Evolutionary conservation across 2,113 vertebrate genomes (phyloP).

Genomic region (Anolis sagrei): DNA sequence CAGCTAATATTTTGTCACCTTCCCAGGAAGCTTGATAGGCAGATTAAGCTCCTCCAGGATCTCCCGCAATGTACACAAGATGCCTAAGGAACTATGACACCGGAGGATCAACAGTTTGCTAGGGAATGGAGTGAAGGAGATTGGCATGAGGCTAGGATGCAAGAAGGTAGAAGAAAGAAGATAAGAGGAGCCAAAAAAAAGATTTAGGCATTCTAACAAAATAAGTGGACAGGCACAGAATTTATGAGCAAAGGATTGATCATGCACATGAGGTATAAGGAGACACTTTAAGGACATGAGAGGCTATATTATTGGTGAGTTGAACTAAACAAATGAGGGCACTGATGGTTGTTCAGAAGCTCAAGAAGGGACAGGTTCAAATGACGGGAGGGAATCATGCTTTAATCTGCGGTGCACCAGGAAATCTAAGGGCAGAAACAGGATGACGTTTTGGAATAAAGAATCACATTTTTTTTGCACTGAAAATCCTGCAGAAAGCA

Average conservation of each 20-base stretch:
- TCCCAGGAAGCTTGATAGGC: not conserved
- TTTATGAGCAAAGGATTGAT: not conserved
- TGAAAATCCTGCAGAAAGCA: too few species aligned
- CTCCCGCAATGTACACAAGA: not conserved
- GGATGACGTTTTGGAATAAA: too few species aligned
- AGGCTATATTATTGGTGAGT: not conserved
- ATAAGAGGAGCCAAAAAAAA: not conserved
- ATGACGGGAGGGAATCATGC: not conserved
- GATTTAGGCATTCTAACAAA: too few species aligned
- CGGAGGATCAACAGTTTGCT: not conserved
- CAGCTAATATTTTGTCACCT: not conserved
- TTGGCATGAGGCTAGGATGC: not conserved
- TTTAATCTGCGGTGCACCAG: not conserved
- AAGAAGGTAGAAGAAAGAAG: not conserved
- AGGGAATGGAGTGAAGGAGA: not conserved
- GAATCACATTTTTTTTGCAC: not conserved
- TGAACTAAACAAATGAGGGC: not conserved
- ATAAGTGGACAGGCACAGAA: too few species aligned
- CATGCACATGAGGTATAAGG: not conserved
- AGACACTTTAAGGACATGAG: not conserved
- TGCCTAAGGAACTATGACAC: not conserved
- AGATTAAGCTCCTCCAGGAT: not conserved
- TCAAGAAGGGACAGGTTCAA: not conserved
- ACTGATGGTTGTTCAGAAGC: not conserved
- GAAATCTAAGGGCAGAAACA: not conserved